Conservation (phyloP, 2,113 vertebrate species). For the Anoplopoma fimbria region DNA sequence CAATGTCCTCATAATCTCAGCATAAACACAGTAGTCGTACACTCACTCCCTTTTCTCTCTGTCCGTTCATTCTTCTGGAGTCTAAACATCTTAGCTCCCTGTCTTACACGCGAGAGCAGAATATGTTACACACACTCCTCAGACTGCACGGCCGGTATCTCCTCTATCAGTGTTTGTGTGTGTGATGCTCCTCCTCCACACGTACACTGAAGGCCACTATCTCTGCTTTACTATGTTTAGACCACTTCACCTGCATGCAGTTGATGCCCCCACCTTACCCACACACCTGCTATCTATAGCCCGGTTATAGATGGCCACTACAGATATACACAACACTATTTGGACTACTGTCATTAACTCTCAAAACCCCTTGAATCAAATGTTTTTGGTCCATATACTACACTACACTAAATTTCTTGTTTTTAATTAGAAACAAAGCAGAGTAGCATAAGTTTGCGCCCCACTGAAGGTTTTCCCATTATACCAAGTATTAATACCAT, state of each 20-base stretch:
- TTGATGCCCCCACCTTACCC: slow-evolving; percentile 1
- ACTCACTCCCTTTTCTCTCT: neutral
- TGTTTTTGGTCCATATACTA: too few relatives aligned
- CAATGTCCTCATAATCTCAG: slow-evolving; percentile 45
- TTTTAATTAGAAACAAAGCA: too few relatives aligned
- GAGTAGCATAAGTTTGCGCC: too few relatives aligned
- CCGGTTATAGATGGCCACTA: slow-evolving; percentile 10
- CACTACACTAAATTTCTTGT: too few relatives aligned
- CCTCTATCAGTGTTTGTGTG: slow-evolving; percentile 23
- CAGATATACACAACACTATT: slow-evolving; percentile 11
- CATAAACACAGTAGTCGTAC: slow-evolving; percentile 15
- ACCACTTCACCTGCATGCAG: slow-evolving; percentile 58
- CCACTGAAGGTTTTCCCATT: too few relatives aligned
- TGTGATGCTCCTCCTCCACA: slow-evolving; percentile 49
- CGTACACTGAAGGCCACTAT: slow-evolving; percentile 44
- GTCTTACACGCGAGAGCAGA: neutral
- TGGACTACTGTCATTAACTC: neutral
- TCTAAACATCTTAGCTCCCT: slow-evolving; percentile 22
- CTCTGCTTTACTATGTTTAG: slow-evolving; percentile 56
- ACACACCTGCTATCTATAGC: slow-evolving; percentile 52
- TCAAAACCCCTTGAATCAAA: neutral
- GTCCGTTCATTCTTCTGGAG: neutral
- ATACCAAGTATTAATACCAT: too few relatives aligned
- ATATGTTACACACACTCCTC: slow-evolving; percentile 3
- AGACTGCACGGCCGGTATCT: slow-evolving; percentile 4